A percentile compares a stretch with the other conserved stretches of the same genome.
phyloP scores from a whole-genome alignment of 2,797 vertebrate genomes.

The Spizella passerina region DNA sequence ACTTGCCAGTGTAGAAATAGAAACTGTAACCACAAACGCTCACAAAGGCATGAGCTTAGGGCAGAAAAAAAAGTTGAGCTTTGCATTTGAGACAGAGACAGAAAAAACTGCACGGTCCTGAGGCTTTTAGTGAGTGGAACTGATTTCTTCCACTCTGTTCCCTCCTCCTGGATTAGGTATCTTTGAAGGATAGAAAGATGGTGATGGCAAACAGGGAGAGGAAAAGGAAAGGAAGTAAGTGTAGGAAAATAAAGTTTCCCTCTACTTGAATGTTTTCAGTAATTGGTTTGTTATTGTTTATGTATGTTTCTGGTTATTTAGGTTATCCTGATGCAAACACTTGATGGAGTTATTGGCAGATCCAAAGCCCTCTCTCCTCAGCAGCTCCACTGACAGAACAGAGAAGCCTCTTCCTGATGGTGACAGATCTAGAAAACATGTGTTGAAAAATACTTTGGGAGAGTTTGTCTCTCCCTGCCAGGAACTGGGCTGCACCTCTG shows the following conservation, averaged over 20 bases:
- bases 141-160: background rate
- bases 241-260: background rate
- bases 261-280: background rate
- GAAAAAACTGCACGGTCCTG: background rate
- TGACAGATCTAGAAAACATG: background rate
- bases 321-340: background rate
- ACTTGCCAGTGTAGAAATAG: background rate
- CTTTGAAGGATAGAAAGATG: background rate
- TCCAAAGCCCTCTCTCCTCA: background rate
- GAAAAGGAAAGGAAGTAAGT: background rate
- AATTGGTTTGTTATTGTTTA: background rate
- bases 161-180: background rate
- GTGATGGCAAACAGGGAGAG: background rate
- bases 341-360: background rate
- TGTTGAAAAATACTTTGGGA: background rate
- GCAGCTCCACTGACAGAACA: background rate
- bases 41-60: background rate
- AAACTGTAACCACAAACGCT: background rate
- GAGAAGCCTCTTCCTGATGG: background rate
- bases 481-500: background rate
- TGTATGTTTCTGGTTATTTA: background rate
- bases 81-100: background rate
- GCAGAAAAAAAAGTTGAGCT: background rate
- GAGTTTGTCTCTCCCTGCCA: background rate
- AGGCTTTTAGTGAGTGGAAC: background rate